Conservation (phyloP, 2,888 invertebrate genomes). For the Hermodice carunculata region DNA sequence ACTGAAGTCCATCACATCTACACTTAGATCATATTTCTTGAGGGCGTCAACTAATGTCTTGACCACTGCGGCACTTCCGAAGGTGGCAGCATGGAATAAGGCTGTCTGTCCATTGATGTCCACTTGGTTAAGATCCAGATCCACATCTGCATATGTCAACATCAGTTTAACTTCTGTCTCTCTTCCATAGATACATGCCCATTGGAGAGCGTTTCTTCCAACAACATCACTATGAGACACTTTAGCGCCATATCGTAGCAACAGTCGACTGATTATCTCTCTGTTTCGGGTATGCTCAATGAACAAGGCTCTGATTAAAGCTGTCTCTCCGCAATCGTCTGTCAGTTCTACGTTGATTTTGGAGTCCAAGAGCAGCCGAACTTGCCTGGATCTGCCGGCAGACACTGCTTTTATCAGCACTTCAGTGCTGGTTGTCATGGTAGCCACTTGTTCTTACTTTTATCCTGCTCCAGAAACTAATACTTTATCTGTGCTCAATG, state of each 20-base stretch:
- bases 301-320: constrained; percentile 44
- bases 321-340: constrained; percentile 50
- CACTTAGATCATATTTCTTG: constrained; percentile 37
- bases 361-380: constrained; percentile 45
- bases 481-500: no score
- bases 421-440: no score
- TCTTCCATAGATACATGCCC: constrained; percentile 48
- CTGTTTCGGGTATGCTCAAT: constrained; percentile 40
- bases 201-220: constrained; percentile 44
- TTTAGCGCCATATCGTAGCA: constrained; percentile 41
- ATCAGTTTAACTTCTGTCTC: constrained; percentile 41
- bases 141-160: constrained; percentile 43
- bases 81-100: constrained; percentile 45
- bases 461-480: no score
- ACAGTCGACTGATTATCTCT: constrained; percentile 36
- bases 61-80: constrained; percentile 50
- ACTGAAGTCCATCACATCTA: constrained; percentile 40
- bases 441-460: no score
- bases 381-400: constrained; percentile 42
- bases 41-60: constrained; percentile 44
- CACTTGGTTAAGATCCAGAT: constrained; percentile 43
- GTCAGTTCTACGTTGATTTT: constrained; percentile 34
- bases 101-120: constrained; percentile 50
- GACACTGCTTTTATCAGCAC: constrained; percentile 45
- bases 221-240: constrained; percentile 44